Evolutionary conservation across 2,888 invertebrate species (phyloP).

Genomic region (Globia sparganii): DNA sequence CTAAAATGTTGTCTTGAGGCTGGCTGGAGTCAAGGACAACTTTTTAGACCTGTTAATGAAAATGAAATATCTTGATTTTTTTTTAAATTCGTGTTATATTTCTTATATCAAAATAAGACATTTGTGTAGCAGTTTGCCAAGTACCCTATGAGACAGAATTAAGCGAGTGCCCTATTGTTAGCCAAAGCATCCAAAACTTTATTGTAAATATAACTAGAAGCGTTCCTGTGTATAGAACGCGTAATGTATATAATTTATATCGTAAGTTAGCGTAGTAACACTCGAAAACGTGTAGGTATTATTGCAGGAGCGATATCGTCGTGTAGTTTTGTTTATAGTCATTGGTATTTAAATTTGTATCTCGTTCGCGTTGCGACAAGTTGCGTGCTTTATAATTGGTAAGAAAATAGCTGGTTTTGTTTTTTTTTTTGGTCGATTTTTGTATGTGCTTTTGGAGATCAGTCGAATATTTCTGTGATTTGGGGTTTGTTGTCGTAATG

Average conservation of each 20-base stretch:
- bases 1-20: slow-evolving; percentile 33
- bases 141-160: slow-evolving; percentile 64
- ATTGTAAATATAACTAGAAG: slow-evolving; percentile 85
- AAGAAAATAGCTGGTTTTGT: slow-evolving; percentile 27
- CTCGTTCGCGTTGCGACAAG: slow-evolving; percentile 53
- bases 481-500: slow-evolving; percentile 53
- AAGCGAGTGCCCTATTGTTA: slow-evolving; percentile 83
- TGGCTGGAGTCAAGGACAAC: slow-evolving; percentile 53
- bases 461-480: slow-evolving; percentile 66
- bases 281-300: slow-evolving; percentile 63
- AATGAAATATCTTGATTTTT: not conserved
- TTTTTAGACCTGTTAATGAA: not conserved
- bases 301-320: slow-evolving; percentile 58
- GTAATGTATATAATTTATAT: slow-evolving; percentile 76
- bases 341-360: slow-evolving; percentile 59
- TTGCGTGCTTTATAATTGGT: slow-evolving; percentile 45
- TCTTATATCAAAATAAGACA: not conserved
- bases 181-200: slow-evolving; percentile 89
- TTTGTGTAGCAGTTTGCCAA: slow-evolving; percentile 28
- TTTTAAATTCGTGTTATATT: not conserved
- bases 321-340: slow-evolving; percentile 64
- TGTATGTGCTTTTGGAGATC: slow-evolving; percentile 24
- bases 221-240: slow-evolving; percentile 72
- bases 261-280: slow-evolving; percentile 68
- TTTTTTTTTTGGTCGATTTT: slow-evolving; percentile 30